Base-by-base conservation (phyloP, 2,888 invertebrate species). In the Epinotia nisella region DNA sequence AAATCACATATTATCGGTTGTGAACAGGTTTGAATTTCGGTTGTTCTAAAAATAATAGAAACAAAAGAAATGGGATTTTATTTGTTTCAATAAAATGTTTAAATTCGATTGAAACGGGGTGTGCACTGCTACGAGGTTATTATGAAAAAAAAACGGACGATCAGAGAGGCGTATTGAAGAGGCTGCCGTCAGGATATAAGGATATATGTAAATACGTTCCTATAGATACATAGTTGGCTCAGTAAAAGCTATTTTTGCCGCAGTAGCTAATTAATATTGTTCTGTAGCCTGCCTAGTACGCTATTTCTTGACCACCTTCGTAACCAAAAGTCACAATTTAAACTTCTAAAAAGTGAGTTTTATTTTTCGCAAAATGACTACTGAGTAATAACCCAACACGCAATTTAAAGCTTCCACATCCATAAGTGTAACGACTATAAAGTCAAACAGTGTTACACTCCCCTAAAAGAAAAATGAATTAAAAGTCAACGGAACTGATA, bases 401-500 rank as follows among this genome's bases (percentile, higher is more conserved):
- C 19, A 53, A 41, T 24, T 41, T 66, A 56, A 66, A 56, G 39
- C 41, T 21, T 53, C 55, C 55, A 55, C 41, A 65, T 39, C 19
- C 53, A 11, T 21, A 55, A 56, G 65, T 56, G 39, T 56, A 41
- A 56, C 55, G 55, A 56, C 66, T 66, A 41, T 66, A 66, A 66
- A 66, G 56, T 66, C 55, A 65, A 65, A 55, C 13, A 64, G 35
- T 64, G n/a, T 58, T 58, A 66, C 55, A 66, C 10, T 41, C 3
- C 10, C 53, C 7, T 2, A 55, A 21, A 10, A 7, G 11, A 55
- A 56, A 65, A 56, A 21, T 10, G 55, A 9, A 41, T 66, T 66
- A 66, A 56, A 41, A 66, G 53, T 66, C 66, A 55, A 56, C 56
- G 66, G 39, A 24, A 56, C 55, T 19, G 55, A 41, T 66, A 66